Base-by-base conservation (phyloP, 2,888 invertebrate genomes). In the Argynnis bischoffii region DNA sequence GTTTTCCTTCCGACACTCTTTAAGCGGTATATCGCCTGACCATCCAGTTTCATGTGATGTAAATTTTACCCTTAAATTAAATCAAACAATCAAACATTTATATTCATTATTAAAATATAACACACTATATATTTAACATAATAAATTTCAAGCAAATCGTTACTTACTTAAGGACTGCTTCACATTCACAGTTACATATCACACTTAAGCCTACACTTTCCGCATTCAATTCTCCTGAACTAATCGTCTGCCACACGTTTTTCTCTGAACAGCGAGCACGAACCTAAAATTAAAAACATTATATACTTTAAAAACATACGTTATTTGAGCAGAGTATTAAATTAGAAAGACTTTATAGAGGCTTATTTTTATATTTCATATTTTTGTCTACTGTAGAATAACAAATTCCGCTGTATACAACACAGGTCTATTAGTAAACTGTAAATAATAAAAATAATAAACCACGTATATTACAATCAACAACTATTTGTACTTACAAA, bases 11-110 rank as follows among this genome's bases (percentile, higher is more conserved):
- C 94, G 94, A 76, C 95, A 95, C 75, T 95, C 95, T 73, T 93
- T 94, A 21, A 97, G 81, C 0, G 97, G 97, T 77, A 97, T 96
- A 78, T 97, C 96, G 0, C 97, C 97, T 0, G 96, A 96, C 95
- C 97, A 97, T 1, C 95, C 94, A 0, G 93, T 86, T 21, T 94
- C 93, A 14, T 94, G 85, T 0, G 92, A 87, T 15, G 84, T 84
- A 72, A 95, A 94, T 73, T 94, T 92, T 63, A 95, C 84, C 70
- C 95, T 93, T 84, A 15, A 56, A 41, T 41, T 59, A 21, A 16
- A 16, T n/a, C 11, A 76, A 53, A 55, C 54, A 16, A 16, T n/a
- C 11, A 76, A 53, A 55, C 54, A 35, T 31, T 16, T 14, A 57
- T 21, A 8, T 35, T 57, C 54, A 31, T 59, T 50, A 61, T 11